Conservation (phyloP, 2,888 invertebrate genomes). For the Nomada lathburiana region DNA sequence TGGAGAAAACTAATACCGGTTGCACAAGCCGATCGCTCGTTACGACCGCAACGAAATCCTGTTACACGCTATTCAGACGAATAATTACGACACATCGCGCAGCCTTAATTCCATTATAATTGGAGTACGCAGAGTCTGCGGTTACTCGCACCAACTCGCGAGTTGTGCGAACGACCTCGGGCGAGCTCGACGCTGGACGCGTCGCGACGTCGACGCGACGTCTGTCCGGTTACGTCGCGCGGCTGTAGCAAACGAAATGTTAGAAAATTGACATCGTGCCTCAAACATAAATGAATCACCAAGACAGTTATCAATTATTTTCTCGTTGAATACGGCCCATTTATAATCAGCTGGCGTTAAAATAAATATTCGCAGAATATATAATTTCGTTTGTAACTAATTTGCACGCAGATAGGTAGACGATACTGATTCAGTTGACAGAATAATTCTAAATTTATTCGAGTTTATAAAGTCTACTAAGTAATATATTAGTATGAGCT, state of each 20-base stretch:
- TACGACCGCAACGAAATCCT: constrained; percentile 55
- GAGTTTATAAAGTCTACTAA: too few relatives aligned
- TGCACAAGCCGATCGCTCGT: constrained; percentile 52
- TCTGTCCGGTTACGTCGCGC: background rate
- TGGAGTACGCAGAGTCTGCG: constrained; percentile 43
- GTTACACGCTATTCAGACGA: constrained; percentile 55
- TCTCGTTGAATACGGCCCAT: too few relatives aligned
- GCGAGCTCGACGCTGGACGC: constrained; percentile 16
- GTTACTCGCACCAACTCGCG: constrained; percentile 25
- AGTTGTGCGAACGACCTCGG: constrained; percentile 28
- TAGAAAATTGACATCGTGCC: background rate
- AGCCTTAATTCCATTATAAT: constrained; percentile 60
- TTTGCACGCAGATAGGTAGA: too few relatives aligned
- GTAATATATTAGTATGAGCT: too few relatives aligned
- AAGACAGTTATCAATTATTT: too few relatives aligned
- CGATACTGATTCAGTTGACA: too few relatives aligned
- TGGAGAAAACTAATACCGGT: constrained; percentile 54
- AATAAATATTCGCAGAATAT: too few relatives aligned
- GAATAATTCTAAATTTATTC: too few relatives aligned
- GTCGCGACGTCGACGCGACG: constrained; percentile 5
- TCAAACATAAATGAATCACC: too few relatives aligned
- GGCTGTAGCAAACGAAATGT: background rate
- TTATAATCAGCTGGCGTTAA: too few relatives aligned
- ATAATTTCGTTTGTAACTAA: too few relatives aligned
- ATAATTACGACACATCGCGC: constrained; percentile 56